These are phyloP conservation scores for Paracentrotus lividus DNA, from an alignment of 53 echinoderm and acorn worm species.

Conservation along the genomic window DNA sequence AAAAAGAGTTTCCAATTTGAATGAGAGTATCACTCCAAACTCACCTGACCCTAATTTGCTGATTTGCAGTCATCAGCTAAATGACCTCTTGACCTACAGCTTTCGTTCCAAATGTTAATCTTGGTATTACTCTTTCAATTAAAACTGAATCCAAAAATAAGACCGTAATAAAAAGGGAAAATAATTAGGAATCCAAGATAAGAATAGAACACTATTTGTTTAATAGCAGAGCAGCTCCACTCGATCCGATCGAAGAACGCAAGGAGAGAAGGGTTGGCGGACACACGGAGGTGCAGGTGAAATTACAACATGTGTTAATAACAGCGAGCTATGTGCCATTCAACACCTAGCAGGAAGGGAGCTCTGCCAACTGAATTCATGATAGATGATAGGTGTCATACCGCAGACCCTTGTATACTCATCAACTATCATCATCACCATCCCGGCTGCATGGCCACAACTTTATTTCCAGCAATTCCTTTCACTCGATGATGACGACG, in stretches of 20 bases:
- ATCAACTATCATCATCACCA: conserved; percentile 38
- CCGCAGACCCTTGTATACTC: conserved; percentile 48
- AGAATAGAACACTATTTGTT: neutral
- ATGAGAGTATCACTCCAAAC: neutral
- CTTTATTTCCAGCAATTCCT: neutral
- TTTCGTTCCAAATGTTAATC: neutral
- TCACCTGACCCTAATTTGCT: conserved; percentile 4
- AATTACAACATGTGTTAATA: conserved; percentile 63
- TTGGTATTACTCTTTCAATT: neutral
- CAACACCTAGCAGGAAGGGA: conserved; percentile 43
- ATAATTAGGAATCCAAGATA: neutral
- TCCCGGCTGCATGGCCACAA: conserved; percentile 20
- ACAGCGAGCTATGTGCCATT: conserved; percentile 42
- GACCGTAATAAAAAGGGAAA: neutral
- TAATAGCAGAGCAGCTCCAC: neutral
- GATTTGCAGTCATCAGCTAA: neutral
- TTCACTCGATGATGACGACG: too few relatives aligned
- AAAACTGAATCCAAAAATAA: neutral
- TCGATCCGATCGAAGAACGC: neutral
- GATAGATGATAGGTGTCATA: conserved; percentile 53
- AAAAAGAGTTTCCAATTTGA: neutral
- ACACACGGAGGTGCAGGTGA: conserved; percentile 45
- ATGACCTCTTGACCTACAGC: conserved; percentile 5
- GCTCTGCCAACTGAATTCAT: conserved; percentile 52
- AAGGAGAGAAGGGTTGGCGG: neutral